These are phyloP conservation scores for Sesia apiformis DNA, from an alignment of 2,888 invertebrate species.

Conservation along the genomic window DNA sequence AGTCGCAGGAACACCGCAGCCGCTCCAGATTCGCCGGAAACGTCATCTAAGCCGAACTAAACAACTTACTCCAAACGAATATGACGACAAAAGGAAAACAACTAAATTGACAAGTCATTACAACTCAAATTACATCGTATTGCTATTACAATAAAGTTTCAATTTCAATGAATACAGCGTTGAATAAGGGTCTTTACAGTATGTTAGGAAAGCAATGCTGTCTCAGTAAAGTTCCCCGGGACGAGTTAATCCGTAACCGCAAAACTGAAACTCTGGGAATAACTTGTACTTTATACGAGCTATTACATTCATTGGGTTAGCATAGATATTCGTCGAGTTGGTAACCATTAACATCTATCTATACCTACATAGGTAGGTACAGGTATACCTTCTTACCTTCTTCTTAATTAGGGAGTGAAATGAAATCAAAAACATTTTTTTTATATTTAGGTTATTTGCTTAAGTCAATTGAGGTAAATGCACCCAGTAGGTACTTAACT, in stretches of 20 bases:
- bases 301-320: conserved; percentile 8
- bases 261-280: conserved; percentile 56
- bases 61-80: conserved; percentile 54
- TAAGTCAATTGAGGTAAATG: no score
- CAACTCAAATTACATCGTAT: conserved; percentile 19
- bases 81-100: conserved; percentile 13
- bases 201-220: conserved; percentile 26
- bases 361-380: conserved; percentile 3
- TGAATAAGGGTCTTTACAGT: conserved; percentile 8
- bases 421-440: not conserved
- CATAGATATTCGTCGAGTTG: conserved; percentile 1
- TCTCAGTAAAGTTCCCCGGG: conserved; percentile 43
- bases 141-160: conserved; percentile 10
- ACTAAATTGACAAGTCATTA: conserved; percentile 10
- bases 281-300: conserved; percentile 21
- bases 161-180: conserved; percentile 7
- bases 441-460: no score
- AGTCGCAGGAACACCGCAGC: conserved; percentile 33
- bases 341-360: conserved; percentile 3
- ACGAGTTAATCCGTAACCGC: conserved; percentile 55
- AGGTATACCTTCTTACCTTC: not conserved
- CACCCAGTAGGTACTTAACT: no score
- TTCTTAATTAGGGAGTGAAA: not conserved
- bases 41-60: conserved; percentile 59
- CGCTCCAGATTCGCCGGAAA: conserved; percentile 47